A percentile compares a stretch with the other conserved stretches of the same genome.
Evolutionary conservation across 1,140 invertebrate species (phyloP).

Genomic region (Monochamus saltuarius): DNA sequence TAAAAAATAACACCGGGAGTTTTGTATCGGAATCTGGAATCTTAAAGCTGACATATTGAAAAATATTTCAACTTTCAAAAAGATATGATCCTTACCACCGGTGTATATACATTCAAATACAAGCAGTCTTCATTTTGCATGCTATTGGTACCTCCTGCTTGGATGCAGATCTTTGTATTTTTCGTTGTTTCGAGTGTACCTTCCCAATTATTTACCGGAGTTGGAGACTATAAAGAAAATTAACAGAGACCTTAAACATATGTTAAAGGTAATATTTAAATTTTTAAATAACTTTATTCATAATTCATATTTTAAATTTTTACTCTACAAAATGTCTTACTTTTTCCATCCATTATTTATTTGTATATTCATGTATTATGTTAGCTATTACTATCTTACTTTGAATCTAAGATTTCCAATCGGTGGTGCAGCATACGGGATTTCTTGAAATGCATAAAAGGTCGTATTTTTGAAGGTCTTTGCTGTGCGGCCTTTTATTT

Average conservation of each 20-base stretch:
- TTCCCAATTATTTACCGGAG: neutral
- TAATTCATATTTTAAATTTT: no score
- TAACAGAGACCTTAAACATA: no score
- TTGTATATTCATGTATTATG: no score
- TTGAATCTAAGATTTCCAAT: neutral
- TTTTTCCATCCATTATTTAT: no score
- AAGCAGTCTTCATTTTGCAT: slow-evolving; percentile 5
- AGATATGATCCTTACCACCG: slow-evolving; percentile 4
- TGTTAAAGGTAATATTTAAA: no score
- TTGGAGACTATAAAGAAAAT: neutral
- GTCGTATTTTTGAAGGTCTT: no score
- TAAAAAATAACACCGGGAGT: slow-evolving; percentile 8
- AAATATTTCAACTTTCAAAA: neutral
- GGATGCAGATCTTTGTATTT: slow-evolving; percentile 3
- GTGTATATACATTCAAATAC: slow-evolving; percentile 8
- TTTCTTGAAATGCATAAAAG: neutral
- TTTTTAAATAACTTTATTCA: no score
- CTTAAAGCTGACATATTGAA: neutral
- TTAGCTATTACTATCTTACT: no score
- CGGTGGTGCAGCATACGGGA: neutral
- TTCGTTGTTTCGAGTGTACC: neutral
- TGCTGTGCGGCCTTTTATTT: no score
- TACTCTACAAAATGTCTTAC: no score
- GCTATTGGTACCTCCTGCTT: neutral
- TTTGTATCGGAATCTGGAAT: neutral